Evolutionary conservation across 2,113 vertebrate species (phyloP).

Genomic region (Bubo scandiacus): DNA sequence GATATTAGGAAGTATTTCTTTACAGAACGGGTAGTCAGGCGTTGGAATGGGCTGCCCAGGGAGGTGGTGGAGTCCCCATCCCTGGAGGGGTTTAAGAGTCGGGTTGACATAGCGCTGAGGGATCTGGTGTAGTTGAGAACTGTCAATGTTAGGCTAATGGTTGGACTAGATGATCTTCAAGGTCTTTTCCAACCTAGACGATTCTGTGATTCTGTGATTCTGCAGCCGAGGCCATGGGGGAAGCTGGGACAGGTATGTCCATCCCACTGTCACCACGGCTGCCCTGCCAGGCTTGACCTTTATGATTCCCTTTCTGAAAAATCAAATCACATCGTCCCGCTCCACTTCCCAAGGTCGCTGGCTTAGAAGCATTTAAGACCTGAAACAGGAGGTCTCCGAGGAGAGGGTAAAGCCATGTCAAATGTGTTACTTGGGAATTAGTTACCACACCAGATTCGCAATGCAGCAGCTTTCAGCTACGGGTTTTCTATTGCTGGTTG

Average conservation of each 20-base stretch:
- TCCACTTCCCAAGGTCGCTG: background rate
- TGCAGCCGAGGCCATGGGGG: fast-evolving
- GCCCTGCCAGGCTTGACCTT: background rate
- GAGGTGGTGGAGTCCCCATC: too few species aligned
- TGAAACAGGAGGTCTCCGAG: background rate
- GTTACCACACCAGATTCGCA: background rate
- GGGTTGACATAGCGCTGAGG: too few species aligned
- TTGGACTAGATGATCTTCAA: too few species aligned
- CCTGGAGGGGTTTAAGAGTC: too few species aligned
- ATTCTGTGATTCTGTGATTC: too few species aligned
- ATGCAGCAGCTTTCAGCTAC: background rate
- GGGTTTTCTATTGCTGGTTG: background rate
- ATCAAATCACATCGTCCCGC: background rate
- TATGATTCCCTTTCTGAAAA: background rate
- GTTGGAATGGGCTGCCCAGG: too few species aligned
- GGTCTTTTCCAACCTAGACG: too few species aligned
- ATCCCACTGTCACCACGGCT: fast-evolving
- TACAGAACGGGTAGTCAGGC: too few species aligned
- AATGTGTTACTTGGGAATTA: background rate
- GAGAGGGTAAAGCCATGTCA: background rate
- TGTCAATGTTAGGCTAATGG: too few species aligned
- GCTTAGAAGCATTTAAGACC: background rate
- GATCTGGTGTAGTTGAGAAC: too few species aligned
- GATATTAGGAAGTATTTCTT: too few species aligned
- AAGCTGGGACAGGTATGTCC: fast-evolving